Percentiles rank a stretch among this genome's conserved stretches.
Conservation (phyloP, 2,113 vertebrate genomes). For the Odobenus rosmarus region DNA sequence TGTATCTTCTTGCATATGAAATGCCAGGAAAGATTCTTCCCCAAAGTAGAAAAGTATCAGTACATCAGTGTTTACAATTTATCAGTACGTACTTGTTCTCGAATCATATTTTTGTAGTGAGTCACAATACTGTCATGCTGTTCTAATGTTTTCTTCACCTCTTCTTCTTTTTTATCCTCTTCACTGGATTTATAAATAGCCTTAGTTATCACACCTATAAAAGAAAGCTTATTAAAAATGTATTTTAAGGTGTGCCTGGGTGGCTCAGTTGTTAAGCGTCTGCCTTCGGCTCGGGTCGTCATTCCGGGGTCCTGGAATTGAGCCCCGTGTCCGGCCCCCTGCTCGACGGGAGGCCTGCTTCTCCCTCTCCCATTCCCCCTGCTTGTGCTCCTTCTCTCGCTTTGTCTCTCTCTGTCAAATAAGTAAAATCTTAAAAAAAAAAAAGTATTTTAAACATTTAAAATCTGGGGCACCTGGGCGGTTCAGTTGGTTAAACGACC, state of each 20-base stretch:
- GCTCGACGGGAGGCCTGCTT: too few relatives aligned
- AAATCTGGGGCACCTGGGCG: neutral
- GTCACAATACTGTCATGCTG: slow-evolving; percentile 98
- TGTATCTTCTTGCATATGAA: slow-evolving; percentile 43
- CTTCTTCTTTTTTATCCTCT: slow-evolving; percentile 98
- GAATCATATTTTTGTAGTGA: slow-evolving; percentile 98
- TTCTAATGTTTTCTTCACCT: slow-evolving; percentile 98
- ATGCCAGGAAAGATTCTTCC: neutral
- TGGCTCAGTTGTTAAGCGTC: neutral
- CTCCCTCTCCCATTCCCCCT: too few relatives aligned
- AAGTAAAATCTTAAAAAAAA: neutral
- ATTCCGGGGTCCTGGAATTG: too few relatives aligned
- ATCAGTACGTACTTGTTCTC: slow-evolving; percentile 92
- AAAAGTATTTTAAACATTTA: slow-evolving; percentile 33
- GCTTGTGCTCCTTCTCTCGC: too few relatives aligned
- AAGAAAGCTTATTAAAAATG: slow-evolving; percentile 53
- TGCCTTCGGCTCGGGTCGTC: too few relatives aligned
- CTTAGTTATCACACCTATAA: slow-evolving; percentile 95
- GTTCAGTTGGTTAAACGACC: neutral
- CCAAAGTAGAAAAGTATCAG: neutral
- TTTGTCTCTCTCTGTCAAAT: too few relatives aligned
- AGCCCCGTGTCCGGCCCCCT: too few relatives aligned
- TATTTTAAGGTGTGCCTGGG: neutral
- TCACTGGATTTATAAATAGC: slow-evolving; percentile 98
- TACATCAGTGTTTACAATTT: neutral